Percentiles rank a stretch among this genome's conserved stretches.
Evolutionary conservation across 2,113 vertebrate genomes (phyloP).

Genomic region (Halichoerus grypus): DNA sequence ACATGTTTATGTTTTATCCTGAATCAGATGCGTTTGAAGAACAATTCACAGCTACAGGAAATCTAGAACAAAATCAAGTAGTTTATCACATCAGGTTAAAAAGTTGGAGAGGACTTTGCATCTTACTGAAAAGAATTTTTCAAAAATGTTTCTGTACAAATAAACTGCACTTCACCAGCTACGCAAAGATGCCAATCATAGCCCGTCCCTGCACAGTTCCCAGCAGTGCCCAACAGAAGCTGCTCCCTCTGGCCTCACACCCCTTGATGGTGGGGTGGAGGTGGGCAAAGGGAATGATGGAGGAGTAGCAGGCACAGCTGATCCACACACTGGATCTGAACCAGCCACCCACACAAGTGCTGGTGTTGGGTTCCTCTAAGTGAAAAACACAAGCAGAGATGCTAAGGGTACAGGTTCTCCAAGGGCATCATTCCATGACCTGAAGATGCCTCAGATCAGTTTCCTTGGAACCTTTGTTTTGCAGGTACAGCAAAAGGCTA

Average conservation of each 20-base stretch:
- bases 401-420: constrained; percentile 62
- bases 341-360: constrained; percentile 57
- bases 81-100: constrained; percentile 61
- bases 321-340: constrained; percentile 33
- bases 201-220: background rate
- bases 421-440: constrained; percentile 69
- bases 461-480: constrained; percentile 66
- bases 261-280: constrained; percentile 39
- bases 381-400: constrained; percentile 1
- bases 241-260: constrained; percentile 49
- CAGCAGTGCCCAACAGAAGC: background rate
- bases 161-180: background rate
- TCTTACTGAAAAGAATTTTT: constrained; percentile 69
- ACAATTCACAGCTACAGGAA: constrained; percentile 85
- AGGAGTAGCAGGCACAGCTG: background rate
- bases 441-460: constrained; percentile 72
- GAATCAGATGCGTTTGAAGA: constrained; percentile 78
- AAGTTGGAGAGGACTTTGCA: constrained; percentile 62
- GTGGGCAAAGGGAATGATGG: constrained; percentile 27
- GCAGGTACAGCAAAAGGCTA: constrained; percentile 83
- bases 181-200: background rate
- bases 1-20: constrained; percentile 64
- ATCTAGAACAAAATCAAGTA: constrained; percentile 82
- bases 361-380: constrained; percentile 61
- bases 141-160: constrained; percentile 81